Conservation (phyloP, 2,113 vertebrate genomes). For the Coptodon bakossiorum region DNA sequence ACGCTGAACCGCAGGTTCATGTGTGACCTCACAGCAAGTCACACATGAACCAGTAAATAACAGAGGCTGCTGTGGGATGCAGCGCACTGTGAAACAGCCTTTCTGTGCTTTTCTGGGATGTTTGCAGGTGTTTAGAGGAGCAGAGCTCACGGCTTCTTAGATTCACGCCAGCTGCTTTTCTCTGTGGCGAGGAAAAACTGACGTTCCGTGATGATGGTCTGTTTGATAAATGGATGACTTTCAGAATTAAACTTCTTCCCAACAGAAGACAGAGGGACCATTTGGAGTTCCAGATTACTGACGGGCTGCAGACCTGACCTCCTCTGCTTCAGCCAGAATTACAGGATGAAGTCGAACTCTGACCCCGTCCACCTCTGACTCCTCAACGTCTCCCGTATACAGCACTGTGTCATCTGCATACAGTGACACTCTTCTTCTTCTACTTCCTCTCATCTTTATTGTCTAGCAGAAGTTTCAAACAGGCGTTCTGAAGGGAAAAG, state of each 20-base stretch:
- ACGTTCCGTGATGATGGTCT: accelerated
- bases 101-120: background rate
- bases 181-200: background rate
- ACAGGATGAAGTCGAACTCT: accelerated
- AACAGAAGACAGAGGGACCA: background rate
- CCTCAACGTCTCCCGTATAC: accelerated
- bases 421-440: background rate
- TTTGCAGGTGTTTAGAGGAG: background rate
- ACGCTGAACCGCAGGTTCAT: accelerated
- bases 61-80: background rate
- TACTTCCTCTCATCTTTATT: background rate
- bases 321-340: background rate
- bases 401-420: background rate
- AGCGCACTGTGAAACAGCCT: background rate
- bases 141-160: background rate
- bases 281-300: background rate
- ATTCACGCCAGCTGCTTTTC: background rate
- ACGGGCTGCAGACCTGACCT: background rate
- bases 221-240: background rate
- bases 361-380: background rate
- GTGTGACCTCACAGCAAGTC: background rate
- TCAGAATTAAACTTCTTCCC: background rate
- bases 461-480: background rate
- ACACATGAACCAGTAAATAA: background rate
- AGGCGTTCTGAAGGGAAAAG: background rate